Evolutionary conservation across 2,113 vertebrate genomes (phyloP).

Genomic region (Piaya cayana): DNA sequence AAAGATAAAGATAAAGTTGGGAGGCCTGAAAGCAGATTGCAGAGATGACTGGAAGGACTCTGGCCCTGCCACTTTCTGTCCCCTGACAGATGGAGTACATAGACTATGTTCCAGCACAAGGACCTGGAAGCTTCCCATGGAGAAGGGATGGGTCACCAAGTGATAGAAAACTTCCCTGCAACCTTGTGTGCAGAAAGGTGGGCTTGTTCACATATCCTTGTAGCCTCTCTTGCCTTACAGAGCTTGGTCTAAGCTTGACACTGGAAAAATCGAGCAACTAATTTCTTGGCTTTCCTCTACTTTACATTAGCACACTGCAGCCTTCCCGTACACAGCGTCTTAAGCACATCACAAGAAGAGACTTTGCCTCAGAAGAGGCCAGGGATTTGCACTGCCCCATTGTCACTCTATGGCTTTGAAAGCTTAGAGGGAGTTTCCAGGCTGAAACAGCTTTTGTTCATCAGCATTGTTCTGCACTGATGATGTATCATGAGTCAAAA

Average conservation of each 20-base stretch:
- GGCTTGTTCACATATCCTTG: background rate
- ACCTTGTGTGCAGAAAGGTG: background rate
- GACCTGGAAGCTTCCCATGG: background rate
- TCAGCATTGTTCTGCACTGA: background rate
- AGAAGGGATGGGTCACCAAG: background rate
- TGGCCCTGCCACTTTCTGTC: background rate
- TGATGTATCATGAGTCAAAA: background rate
- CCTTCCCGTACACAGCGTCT: background rate
- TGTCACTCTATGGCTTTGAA: background rate
- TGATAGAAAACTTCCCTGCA: background rate
- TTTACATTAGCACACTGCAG: background rate
- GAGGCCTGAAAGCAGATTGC: background rate
- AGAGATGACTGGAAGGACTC: background rate
- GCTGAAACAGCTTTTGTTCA: background rate
- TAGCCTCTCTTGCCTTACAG: background rate
- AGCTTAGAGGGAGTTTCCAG: background rate
- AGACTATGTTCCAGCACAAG: background rate
- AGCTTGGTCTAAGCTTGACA: background rate
- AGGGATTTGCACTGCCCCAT: background rate
- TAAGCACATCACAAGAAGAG: background rate
- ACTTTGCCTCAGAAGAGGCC: background rate
- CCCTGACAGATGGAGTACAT: fast-evolving
- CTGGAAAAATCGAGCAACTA: constrained; percentile 15
- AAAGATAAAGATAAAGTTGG: background rate
- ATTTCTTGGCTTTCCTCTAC: background rate